phyloP scores from a whole-genome alignment of 1,140 invertebrate species.

The Orussus abietinus region DNA sequence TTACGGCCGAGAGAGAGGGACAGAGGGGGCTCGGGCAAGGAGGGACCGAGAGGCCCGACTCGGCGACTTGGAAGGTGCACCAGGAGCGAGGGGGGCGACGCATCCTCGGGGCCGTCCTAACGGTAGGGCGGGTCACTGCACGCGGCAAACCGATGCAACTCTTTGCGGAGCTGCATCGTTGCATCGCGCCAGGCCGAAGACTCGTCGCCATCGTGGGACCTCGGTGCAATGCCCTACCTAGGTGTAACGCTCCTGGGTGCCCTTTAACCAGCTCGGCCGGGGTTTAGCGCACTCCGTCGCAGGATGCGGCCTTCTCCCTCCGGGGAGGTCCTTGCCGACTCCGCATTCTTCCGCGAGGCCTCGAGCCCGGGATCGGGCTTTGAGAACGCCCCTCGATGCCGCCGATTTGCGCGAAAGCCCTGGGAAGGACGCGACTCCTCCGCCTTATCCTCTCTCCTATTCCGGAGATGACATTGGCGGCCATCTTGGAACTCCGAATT shows the following conservation, averaged over 20 bases:
- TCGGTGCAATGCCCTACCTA: conserved; percentile 52
- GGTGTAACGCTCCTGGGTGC: conserved; percentile 46
- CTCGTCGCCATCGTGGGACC: conserved; percentile 6
- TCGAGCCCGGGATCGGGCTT: too few relatives aligned
- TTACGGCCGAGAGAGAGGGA: conserved; percentile 6
- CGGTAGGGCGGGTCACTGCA: conserved; percentile 56
- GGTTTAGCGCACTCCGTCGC: background rate
- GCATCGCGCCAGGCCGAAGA: too few relatives aligned
- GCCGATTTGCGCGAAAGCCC: too few relatives aligned
- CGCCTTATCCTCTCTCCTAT: too few relatives aligned
- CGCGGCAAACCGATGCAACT: conserved; percentile 44
- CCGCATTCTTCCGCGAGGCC: too few relatives aligned
- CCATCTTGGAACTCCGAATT: too few relatives aligned
- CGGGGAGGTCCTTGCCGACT: too few relatives aligned
- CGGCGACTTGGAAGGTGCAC: background rate
- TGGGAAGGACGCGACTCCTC: too few relatives aligned
- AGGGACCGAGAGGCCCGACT: too few relatives aligned
- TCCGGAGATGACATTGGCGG: too few relatives aligned
- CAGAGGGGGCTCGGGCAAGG: conserved; percentile 10
- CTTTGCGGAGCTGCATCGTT: conserved; percentile 32
- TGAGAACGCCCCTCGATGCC: too few relatives aligned
- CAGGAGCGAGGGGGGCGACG: conserved; percentile 25
- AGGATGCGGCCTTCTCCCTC: too few relatives aligned
- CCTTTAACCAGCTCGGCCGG: conserved; percentile 23
- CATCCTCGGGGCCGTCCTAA: conserved; percentile 55